Conservation (phyloP, 1,140 invertebrate species). For the Phymastichus coffea region DNA sequence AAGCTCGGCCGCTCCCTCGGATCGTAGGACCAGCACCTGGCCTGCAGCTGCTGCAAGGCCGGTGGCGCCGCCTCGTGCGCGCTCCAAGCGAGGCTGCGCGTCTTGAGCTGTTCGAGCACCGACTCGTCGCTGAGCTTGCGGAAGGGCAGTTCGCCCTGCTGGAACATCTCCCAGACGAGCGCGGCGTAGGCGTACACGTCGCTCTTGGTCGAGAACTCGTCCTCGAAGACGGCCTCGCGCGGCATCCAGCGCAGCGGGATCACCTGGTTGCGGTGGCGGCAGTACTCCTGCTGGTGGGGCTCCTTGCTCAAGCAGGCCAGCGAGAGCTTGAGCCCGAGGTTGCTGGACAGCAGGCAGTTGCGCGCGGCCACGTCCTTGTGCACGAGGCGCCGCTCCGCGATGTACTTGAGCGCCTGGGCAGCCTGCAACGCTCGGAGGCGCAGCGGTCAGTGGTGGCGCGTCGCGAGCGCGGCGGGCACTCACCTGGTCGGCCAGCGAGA, state of each 20-base stretch:
- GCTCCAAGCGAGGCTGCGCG: conserved; percentile 66
- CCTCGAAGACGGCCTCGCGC: conserved; percentile 84
- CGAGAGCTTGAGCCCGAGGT: conserved; percentile 81
- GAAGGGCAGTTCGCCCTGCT: conserved; percentile 84
- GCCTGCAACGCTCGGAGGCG: conserved; percentile 61
- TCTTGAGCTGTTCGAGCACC: conserved; percentile 70
- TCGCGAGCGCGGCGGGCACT: too few species aligned
- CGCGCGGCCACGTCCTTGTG: conserved; percentile 89
- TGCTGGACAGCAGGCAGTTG: conserved; percentile 88
- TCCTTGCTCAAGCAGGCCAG: conserved; percentile 79
- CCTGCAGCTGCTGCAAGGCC: conserved; percentile 61
- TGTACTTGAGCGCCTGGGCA: conserved; percentile 80
- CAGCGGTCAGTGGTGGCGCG: too few species aligned
- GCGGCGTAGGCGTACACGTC: conserved; percentile 92
- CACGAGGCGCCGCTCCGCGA: conserved; percentile 73
- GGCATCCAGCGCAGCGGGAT: conserved; percentile 74
- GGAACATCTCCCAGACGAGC: conserved; percentile 89
- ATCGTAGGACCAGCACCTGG: conserved; percentile 64
- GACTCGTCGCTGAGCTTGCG: conserved; percentile 77
- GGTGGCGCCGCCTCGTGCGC: conserved; percentile 65
- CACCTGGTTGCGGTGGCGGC: conserved; percentile 75
- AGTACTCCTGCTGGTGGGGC: conserved; percentile 84
- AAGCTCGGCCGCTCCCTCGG: conserved; percentile 69
- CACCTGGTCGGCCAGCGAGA: conserved; percentile 66
- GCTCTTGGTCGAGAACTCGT: conserved; percentile 90